Conservation (phyloP, 2,888 invertebrate species). For the Caenorhabditis sp. region DNA sequence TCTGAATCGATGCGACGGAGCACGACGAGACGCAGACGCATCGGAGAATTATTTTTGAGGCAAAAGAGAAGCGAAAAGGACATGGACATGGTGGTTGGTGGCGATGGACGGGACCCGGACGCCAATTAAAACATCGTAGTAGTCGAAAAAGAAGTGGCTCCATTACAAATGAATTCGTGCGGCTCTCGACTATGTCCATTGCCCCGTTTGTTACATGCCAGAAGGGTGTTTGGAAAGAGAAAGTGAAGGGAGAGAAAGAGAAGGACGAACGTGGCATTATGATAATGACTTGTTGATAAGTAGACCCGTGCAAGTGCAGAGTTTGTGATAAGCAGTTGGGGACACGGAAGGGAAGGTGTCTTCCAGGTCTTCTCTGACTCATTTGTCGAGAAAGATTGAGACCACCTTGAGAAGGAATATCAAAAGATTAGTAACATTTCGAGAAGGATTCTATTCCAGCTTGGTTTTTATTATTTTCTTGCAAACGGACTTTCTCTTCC, state of each 20-base stretch:
- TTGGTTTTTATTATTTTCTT: background rate
- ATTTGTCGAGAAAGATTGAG: background rate
- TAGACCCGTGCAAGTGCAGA: background rate
- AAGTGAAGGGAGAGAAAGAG: background rate
- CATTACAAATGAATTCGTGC: constrained; percentile 9
- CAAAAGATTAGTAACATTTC: constrained; percentile 1
- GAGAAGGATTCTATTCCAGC: too few species aligned
- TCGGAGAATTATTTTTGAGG: constrained; percentile 35
- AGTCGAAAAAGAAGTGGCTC: constrained; percentile 10
- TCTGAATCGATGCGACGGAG: constrained; percentile 53
- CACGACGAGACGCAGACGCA: constrained; percentile 53
- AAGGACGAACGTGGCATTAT: constrained; percentile 11
- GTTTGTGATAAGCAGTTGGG: background rate
- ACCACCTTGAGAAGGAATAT: background rate
- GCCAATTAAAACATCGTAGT: background rate
- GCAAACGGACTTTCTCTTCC: background rate
- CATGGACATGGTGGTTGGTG: too few species aligned
- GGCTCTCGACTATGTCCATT: too few species aligned
- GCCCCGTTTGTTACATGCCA: background rate
- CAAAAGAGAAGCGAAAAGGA: constrained; percentile 14
- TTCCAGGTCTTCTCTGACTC: background rate
- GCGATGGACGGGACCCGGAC: background rate
- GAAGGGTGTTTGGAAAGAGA: background rate
- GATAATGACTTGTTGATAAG: background rate
- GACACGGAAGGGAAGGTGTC: too few species aligned